Conservation (phyloP, 2,797 vertebrate genomes). For the Sebastiscus albofasciatus region DNA sequence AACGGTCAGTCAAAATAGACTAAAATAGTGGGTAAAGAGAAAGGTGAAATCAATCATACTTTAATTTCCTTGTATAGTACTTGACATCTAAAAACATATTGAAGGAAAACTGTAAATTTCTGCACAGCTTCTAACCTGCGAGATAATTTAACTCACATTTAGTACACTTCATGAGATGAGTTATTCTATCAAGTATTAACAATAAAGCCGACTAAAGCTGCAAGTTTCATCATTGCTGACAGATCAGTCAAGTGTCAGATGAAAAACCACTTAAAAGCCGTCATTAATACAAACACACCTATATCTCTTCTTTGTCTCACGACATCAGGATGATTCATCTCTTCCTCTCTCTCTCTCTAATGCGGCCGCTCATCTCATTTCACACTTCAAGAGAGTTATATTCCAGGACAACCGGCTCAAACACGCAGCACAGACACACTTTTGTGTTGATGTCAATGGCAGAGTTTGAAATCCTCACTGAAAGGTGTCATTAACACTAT, state of each 20-base stretch:
- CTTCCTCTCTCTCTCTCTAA: neutral
- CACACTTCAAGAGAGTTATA: neutral
- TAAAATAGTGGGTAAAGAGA: neutral
- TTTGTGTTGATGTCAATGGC: slow-evolving; percentile 27
- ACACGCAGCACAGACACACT: slow-evolving; percentile 22
- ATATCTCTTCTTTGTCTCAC: neutral
- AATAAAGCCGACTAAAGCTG: neutral
- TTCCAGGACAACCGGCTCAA: slow-evolving; percentile 17
- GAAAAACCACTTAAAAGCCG: neutral
- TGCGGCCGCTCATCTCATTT: slow-evolving; percentile 32
- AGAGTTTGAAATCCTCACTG: slow-evolving; percentile 16
- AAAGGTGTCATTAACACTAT: slow-evolving; percentile 16
- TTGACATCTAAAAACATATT: neutral
- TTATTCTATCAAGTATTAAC: neutral
- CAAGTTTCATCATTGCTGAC: neutral
- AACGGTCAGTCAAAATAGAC: neutral
- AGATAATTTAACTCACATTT: neutral
- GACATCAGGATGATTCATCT: neutral
- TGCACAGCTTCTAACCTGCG: neutral
- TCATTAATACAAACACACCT: slow-evolving; percentile 24
- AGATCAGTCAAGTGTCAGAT: slow-evolving; percentile 7
- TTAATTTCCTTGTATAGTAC: neutral
- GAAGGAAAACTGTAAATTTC: neutral
- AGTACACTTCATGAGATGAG: neutral
- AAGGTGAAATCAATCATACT: neutral